These are phyloP conservation scores for Scopus umbretta DNA, from an alignment of 2,113 vertebrate genomes.

Conservation along the genomic window DNA sequence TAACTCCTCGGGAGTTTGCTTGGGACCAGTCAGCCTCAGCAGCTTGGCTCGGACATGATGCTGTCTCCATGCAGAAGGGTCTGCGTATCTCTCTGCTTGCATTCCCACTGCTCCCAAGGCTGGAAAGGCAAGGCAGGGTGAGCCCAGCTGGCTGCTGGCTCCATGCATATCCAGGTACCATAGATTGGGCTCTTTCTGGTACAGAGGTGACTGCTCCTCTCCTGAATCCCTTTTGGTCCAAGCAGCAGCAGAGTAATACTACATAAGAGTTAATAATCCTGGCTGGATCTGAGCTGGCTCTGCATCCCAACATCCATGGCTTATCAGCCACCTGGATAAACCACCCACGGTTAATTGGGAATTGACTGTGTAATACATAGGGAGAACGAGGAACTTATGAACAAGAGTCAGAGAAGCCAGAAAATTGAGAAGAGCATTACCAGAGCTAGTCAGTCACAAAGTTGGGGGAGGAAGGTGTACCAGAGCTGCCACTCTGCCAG, in stretches of 20 bases:
- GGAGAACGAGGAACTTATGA: neutral
- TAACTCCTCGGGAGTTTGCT: neutral
- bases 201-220: neutral
- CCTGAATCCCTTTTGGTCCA: neutral
- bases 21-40: neutral
- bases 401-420: neutral
- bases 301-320: neutral
- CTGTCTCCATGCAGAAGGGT: neutral
- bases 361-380: neutral
- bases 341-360: neutral
- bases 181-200: neutral
- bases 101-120: neutral
- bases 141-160: neutral
- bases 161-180: neutral
- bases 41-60: neutral
- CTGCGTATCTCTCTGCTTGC: neutral
- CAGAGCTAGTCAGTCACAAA: neutral
- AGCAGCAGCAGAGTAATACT: neutral
- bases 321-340: constrained; percentile 28
- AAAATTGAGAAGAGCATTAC: neutral
- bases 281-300: neutral
- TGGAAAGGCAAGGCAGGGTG: neutral
- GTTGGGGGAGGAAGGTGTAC: neutral
- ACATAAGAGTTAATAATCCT: neutral
- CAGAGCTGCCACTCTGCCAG: accelerated